A percentile compares a stretch with the other conserved stretches of the same genome.
Evolutionary conservation across 2,113 vertebrate genomes (phyloP).

Genomic region (Halichoerus grypus): DNA sequence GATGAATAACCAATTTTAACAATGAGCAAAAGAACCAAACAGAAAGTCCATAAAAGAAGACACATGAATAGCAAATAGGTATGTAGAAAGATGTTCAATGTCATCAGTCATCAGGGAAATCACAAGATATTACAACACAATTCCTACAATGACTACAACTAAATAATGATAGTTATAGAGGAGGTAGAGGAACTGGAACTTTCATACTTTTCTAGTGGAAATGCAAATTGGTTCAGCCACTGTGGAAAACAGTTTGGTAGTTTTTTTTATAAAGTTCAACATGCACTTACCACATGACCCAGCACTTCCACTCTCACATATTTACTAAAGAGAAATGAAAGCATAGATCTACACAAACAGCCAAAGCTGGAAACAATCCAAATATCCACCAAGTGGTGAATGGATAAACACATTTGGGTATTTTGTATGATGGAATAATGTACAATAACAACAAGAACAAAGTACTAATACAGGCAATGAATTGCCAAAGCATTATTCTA

Average conservation of each 20-base stretch:
- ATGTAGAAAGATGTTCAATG: not conserved
- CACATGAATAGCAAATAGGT: not conserved
- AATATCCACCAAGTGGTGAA: not conserved
- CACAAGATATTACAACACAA: not conserved
- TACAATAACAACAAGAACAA: not conserved
- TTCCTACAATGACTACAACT: not conserved
- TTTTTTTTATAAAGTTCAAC: not conserved
- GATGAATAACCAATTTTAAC: not conserved
- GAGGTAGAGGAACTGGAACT: not conserved
- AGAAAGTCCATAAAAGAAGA: not conserved
- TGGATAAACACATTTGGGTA: not conserved
- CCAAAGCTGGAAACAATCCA: not conserved
- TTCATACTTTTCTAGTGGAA: not conserved
- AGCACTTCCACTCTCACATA: not conserved
- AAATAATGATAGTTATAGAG: not conserved
- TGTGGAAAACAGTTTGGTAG: not conserved
- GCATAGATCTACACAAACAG: not conserved
- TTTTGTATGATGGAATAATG: not conserved
- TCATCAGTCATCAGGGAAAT: not conserved
- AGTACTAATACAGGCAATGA: not conserved
- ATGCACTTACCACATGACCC: not conserved
- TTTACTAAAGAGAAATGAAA: slow-evolving; percentile 9
- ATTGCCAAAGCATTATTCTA: not conserved
- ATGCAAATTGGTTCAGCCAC: not conserved
- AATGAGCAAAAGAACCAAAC: slow-evolving; percentile 12